These are phyloP conservation scores for Vanessa atalanta DNA, from an alignment of 1,140 invertebrate species.

Conservation along the genomic window DNA sequence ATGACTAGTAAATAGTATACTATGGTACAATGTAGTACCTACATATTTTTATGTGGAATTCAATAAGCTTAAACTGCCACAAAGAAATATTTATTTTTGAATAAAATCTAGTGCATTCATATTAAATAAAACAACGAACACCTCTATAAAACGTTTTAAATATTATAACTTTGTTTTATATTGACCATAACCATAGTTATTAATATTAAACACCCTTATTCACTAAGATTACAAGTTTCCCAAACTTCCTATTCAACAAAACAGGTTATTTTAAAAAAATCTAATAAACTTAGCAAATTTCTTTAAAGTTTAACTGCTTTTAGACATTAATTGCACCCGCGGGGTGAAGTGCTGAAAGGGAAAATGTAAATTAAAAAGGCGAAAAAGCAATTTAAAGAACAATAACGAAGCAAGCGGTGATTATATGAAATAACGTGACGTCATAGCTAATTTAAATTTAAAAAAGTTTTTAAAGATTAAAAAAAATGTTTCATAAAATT, in stretches of 20 bases:
- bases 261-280: background rate
- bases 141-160: no score
- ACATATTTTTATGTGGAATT: background rate
- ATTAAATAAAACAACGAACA: no score
- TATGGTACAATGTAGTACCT: background rate
- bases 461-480: no score
- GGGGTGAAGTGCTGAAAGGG: conserved; percentile 17
- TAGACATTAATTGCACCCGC: conserved; percentile 26
- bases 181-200: no score
- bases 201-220: no score
- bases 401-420: conserved; percentile 27
- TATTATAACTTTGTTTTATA: no score
- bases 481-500: no score
- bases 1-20: no score
- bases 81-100: no score
- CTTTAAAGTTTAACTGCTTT: conserved; percentile 14
- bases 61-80: no score
- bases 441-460: conserved; percentile 26
- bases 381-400: conserved; percentile 37
- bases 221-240: no score
- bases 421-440: conserved; percentile 30
- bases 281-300: conserved; percentile 2
- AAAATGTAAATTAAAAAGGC: conserved; percentile 42
- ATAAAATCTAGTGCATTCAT: no score
- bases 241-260: background rate